Base-by-base conservation (phyloP, 2,888 invertebrate genomes). In the Lumbricus terrestris region DNA sequence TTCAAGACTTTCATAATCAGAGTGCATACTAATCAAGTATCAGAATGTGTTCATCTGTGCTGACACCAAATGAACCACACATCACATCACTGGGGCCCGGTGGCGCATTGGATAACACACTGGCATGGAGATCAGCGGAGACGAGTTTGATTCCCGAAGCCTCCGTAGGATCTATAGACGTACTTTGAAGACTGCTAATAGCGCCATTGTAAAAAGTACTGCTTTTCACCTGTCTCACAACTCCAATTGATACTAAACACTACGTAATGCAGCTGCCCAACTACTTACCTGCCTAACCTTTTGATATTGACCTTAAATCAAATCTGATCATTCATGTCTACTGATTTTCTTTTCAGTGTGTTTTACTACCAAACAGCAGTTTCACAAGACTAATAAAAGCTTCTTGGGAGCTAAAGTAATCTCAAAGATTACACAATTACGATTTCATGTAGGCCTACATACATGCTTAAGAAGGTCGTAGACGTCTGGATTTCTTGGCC, bases 401-500 rank as follows among this genome's bases (percentile, higher is more conserved):
- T 69, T 69, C 13, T 69, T 69, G 69, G 69, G 69, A 1, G 29
- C 69, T 69, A 11, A 69, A 69, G 69, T n/a, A 69, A n/a, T 69
- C 29, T 29, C n/a, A n/a, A n/a, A 69, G 69, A 69, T 69, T n/a
- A n/a, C n/a, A n/a, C n/a, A n/a, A n/a, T n/a, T 69, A 69, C 69
- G n/a, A 69, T 69, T 69, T 69, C 54, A 38, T 18, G 35, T 29
- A n/a, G n/a, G n/a, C n/a, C n/a, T n/a, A n/a, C 82, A 34, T 33
- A 90, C 90, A 42, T 90, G 85, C 42, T 13, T 4, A 37, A 85
- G 13, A 37, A 90, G 33, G 38, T n/a, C 40, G 8, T 89, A 18
- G 34, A 42, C 42, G 13, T 34, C 54, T 35, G 33, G 20, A 35
- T 92, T 92, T 47, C 93, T 92, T 37, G 93, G 38, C 13, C 82